phyloP scores from a whole-genome alignment of 2,888 invertebrate genomes.

The Aleiodes leptofemur region DNA sequence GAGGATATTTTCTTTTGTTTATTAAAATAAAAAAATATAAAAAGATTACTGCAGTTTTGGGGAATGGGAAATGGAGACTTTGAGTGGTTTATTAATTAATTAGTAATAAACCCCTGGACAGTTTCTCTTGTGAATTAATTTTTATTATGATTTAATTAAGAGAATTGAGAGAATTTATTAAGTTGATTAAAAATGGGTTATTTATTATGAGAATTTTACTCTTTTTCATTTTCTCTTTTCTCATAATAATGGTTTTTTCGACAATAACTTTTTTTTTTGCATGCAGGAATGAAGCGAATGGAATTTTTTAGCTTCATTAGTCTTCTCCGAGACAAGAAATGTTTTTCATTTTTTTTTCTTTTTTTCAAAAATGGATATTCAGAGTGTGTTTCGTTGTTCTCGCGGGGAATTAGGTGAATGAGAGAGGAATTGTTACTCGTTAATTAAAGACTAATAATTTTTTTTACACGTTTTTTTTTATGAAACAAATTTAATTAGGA shows the following conservation, averaged over 20 bases:
- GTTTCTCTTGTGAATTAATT: slow-evolving; percentile 3
- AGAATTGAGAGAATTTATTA: slow-evolving; percentile 2
- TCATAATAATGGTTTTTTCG: neutral
- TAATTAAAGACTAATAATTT: slow-evolving; percentile 23
- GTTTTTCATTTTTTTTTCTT: neutral
- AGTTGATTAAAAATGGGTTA: slow-evolving; percentile 4
- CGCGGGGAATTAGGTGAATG: neutral
- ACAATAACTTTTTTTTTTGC: neutral
- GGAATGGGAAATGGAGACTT: neutral
- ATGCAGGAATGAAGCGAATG: too few relatives aligned
- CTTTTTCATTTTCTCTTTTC: neutral
- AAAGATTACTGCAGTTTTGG: neutral
- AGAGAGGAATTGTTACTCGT: slow-evolving; percentile 8
- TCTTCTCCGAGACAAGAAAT: slow-evolving; percentile 6
- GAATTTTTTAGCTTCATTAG: slow-evolving; percentile 29
- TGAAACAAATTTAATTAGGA: neutral
- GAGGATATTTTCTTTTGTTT: neutral
- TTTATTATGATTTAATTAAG: slow-evolving; percentile 10
- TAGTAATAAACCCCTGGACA: slow-evolving; percentile 1
- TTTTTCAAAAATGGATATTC: slow-evolving; percentile 7
- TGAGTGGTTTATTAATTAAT: slow-evolving; percentile 13
- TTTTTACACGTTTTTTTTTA: neutral
- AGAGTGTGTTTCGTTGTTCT: slow-evolving; percentile 16
- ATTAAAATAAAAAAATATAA: neutral
- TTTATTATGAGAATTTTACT: neutral